Evolutionary conservation across 2,113 vertebrate genomes (phyloP).

Genomic region (Hymenochirus boettgeri): DNA sequence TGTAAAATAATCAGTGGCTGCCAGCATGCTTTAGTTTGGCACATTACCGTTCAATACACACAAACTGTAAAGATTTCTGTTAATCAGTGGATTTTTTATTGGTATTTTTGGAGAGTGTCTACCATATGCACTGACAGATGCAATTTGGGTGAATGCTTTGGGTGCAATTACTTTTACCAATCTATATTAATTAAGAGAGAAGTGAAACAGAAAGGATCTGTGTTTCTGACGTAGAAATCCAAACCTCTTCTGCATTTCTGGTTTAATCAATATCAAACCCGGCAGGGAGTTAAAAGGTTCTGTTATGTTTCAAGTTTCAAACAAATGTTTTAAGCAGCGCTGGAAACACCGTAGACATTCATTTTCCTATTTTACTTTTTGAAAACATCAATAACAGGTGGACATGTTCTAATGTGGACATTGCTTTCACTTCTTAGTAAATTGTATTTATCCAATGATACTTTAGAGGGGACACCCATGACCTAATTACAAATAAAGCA

Average conservation of each 20-base stretch:
- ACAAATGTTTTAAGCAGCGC: not conserved
- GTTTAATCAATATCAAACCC: not conserved
- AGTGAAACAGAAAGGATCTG: constrained; percentile 4
- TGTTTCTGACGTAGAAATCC: not conserved
- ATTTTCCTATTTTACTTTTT: no score
- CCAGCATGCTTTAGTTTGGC: not conserved
- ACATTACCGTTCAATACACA: not conserved
- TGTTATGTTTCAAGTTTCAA: not conserved
- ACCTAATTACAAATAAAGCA: no score
- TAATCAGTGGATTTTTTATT: not conserved
- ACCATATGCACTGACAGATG: not conserved
- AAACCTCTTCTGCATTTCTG: not conserved
- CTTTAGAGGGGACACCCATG: no score
- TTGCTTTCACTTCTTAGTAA: no score
- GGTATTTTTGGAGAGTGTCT: not conserved
- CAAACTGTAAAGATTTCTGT: not conserved
- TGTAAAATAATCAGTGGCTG: constrained; percentile 1
- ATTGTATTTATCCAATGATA: no score
- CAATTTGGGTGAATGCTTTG: not conserved
- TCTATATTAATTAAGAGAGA: constrained; percentile 1
- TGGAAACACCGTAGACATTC: no score
- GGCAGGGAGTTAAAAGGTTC: not conserved
- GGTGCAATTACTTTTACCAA: not conserved
- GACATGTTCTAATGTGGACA: no score
- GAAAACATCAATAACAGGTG: no score